These are phyloP conservation scores for Alviniconcha marisindica DNA, from an alignment of 1,140 invertebrate species.

Conservation along the genomic window DNA sequence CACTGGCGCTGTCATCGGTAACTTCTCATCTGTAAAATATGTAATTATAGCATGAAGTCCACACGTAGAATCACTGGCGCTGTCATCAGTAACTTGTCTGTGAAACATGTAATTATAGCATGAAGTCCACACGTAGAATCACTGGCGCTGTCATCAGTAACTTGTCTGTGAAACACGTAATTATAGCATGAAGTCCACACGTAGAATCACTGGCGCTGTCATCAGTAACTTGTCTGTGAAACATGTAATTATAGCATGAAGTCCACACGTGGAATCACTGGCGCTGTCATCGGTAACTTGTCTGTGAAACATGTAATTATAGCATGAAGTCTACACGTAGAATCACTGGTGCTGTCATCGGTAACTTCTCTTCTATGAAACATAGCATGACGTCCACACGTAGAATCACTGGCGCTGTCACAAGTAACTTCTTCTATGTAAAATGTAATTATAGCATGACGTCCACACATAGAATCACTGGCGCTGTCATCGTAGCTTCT, in stretches of 20 bases:
- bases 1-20: conserved; percentile 52
- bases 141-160: no score
- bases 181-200: no score
- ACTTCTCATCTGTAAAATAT: conserved; percentile 57
- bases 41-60: neutral
- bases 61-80: no score
- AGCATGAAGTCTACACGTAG: neutral
- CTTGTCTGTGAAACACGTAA: no score
- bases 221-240: no score
- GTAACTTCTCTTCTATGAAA: conserved; percentile 62
- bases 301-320: conserved; percentile 46
- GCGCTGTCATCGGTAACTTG: conserved; percentile 72
- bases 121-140: no score
- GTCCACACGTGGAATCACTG: conserved; percentile 65
- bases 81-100: conserved; percentile 49
- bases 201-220: no score
- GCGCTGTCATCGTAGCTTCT: conserved; percentile 61
- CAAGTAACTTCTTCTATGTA: conserved; percentile 66
- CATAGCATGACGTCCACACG: conserved; percentile 53
- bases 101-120: neutral
- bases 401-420: conserved; percentile 71
- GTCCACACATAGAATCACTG: no score
- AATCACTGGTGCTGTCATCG: conserved; percentile 43
- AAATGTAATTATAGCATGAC: neutral
- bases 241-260: no score